Conservation (phyloP, 2,888 invertebrate species). For the Acrobasis suavella region DNA sequence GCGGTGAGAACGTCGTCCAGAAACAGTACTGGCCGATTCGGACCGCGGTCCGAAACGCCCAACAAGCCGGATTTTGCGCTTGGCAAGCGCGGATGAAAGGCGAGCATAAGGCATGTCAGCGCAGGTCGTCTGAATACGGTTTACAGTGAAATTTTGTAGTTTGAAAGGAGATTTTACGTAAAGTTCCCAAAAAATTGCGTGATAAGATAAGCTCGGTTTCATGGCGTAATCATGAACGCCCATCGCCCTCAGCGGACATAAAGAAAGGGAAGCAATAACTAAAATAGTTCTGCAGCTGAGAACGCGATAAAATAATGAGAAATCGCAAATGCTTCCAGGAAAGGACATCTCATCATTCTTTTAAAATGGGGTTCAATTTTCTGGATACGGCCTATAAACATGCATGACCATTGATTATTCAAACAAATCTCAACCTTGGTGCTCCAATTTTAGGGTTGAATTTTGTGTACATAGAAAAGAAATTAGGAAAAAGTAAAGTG, state of each 20-base stretch:
- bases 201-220: too few species aligned
- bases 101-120: too few species aligned
- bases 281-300: conserved; percentile 12
- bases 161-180: too few species aligned
- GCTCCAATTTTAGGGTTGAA: conserved; percentile 33
- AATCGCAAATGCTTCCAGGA: conserved; percentile 56
- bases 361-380: conserved; percentile 72
- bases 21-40: too few species aligned
- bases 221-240: not conserved
- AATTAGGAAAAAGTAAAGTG: conserved; percentile 56
- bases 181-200: too few species aligned
- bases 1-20: too few species aligned
- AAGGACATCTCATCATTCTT: conserved; percentile 74
- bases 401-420: conserved; percentile 52
- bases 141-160: too few species aligned
- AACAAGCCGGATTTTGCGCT: too few species aligned
- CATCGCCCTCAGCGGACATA: not conserved
- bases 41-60: too few species aligned
- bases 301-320: conserved; percentile 45
- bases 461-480: conserved; percentile 34
- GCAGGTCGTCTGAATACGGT: too few species aligned
- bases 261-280: conserved; percentile 19
- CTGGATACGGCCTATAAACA: conserved; percentile 64
- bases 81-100: too few species aligned
- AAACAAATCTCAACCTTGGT: conserved; percentile 24